phyloP scores from a whole-genome alignment of 23 tunicate genomes.

The Trididemnum clinides region DNA sequence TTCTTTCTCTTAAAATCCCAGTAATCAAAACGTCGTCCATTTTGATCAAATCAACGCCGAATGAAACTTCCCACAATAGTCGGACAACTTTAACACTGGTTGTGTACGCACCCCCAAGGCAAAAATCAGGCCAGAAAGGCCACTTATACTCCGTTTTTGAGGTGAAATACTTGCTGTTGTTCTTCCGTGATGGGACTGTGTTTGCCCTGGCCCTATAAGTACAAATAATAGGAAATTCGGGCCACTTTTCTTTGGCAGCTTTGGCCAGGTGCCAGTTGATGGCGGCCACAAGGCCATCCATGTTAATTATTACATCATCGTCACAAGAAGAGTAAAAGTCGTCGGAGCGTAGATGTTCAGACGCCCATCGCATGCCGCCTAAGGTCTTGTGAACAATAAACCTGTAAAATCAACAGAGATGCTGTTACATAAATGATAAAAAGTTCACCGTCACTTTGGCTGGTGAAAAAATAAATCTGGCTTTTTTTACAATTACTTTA shows the following conservation, averaged over 20 bases:
- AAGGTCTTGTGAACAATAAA: not conserved
- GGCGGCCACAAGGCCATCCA: not conserved
- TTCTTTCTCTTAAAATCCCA: constrained; percentile 4
- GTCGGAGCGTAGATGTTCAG: constrained; percentile 1
- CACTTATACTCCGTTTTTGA: constrained; percentile 7
- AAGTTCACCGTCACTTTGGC: too few species aligned
- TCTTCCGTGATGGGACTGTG: not conserved
- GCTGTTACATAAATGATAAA: too few species aligned
- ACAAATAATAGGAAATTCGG: constrained; percentile 22
- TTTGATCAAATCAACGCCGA: not conserved
- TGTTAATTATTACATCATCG: constrained; percentile 1
- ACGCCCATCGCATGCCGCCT: constrained; percentile 25
- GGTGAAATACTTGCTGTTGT: constrained; percentile 5
- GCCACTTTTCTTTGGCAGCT: not conserved
- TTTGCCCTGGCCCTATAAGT: not conserved
- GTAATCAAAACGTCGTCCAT: constrained; percentile 45
- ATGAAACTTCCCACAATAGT: not conserved
- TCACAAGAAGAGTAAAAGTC: constrained; percentile 4
- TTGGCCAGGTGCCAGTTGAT: not conserved
- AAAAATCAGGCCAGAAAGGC: constrained; percentile 10
- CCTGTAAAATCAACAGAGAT: too few species aligned
- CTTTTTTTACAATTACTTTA: too few species aligned
- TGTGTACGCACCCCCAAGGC: constrained; percentile 34
- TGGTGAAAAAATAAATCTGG: too few species aligned
- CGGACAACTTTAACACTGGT: not conserved